A percentile compares a stretch with the other conserved stretches of the same genome.
phyloP scores from a whole-genome alignment of 2,113 vertebrate genomes.

The Aplodontia rufa region DNA sequence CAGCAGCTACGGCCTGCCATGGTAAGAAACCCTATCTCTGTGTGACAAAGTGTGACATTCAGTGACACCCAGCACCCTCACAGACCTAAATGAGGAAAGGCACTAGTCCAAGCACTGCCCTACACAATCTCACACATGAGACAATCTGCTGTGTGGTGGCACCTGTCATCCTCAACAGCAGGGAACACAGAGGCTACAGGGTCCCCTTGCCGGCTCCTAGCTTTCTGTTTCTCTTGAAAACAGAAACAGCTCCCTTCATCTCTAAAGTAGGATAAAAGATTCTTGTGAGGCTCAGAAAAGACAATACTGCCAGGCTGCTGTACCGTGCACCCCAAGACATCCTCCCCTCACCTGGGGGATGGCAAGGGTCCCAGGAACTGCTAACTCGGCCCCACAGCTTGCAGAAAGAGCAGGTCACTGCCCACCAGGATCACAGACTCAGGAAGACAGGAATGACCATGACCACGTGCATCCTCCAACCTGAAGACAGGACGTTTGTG shows the following conservation, averaged over 20 bases:
- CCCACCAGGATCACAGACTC: background rate
- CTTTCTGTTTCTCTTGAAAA: background rate
- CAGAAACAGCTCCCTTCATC: background rate
- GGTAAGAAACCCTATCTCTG: background rate
- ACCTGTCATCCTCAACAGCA: background rate
- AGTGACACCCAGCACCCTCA: background rate
- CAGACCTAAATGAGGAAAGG: background rate
- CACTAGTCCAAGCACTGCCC: background rate
- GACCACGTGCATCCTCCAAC: background rate
- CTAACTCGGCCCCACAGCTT: background rate
- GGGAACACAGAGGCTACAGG: background rate
- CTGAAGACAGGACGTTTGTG: background rate
- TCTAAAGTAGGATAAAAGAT: background rate
- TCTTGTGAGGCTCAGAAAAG: background rate
- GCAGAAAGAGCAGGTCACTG: background rate
- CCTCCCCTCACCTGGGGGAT: background rate
- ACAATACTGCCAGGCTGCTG: background rate
- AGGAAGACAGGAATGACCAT: no score
- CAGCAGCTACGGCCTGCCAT: background rate
- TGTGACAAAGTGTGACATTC: no score
- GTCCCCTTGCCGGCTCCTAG: background rate
- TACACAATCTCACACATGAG: rapidly evolving
- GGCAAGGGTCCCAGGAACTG: background rate
- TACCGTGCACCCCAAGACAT: rapidly evolving
- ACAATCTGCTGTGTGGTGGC: no score